A percentile compares a stretch with the other conserved stretches of the same genome.
phyloP scores from a whole-genome alignment of 2,797 vertebrate species.

The Halcyon leucocephala region DNA sequence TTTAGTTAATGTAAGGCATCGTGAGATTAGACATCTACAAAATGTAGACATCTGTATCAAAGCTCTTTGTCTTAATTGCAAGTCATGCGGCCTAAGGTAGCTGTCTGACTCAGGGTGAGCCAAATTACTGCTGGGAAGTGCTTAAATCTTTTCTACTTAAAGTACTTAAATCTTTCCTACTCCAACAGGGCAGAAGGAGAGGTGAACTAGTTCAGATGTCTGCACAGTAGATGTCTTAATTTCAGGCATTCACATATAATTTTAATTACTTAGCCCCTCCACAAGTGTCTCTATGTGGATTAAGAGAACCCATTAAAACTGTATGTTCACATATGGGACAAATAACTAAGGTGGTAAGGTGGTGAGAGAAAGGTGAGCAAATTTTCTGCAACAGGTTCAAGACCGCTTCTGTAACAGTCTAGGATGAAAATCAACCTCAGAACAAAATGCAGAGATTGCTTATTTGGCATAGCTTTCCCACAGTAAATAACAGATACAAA shows the following conservation, averaged over 20 bases:
- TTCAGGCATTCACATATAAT: background rate
- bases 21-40: background rate
- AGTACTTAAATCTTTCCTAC: background rate
- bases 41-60: background rate
- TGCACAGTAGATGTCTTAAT: background rate
- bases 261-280: background rate
- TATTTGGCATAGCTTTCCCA: slow-evolving; percentile 57
- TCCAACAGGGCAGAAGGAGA: background rate
- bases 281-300: background rate
- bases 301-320: background rate
- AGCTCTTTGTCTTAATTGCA: background rate
- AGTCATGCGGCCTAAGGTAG: background rate
- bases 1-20: background rate
- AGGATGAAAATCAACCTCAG: slow-evolving; percentile 13
- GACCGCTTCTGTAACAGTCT: background rate
- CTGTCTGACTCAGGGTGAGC: background rate
- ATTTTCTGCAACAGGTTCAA: background rate
- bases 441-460: slow-evolving; percentile 39
- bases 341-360: background rate
- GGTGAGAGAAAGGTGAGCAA: background rate
- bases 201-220: background rate
- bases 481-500: slow-evolving; percentile 65
- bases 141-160: background rate
- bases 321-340: background rate
- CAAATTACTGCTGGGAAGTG: background rate